Evolutionary conservation across 2,888 invertebrate genomes (phyloP).

Genomic region (Drosophila anomelani): DNA sequence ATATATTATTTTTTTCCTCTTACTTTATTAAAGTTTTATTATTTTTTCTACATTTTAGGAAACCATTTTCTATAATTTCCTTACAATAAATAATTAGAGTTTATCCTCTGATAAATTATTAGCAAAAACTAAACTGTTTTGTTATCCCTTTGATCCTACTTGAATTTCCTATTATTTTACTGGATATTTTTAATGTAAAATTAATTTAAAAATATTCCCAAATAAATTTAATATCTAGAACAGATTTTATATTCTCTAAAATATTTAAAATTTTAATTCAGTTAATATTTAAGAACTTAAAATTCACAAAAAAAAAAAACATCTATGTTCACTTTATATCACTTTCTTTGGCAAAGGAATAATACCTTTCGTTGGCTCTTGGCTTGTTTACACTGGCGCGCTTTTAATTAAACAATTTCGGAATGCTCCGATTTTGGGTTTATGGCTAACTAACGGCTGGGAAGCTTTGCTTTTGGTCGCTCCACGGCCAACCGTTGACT

Average conservation of each 20-base stretch:
- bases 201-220: not conserved
- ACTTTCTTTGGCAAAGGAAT: constrained; percentile 5
- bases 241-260: not conserved
- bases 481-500: constrained; percentile 61
- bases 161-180: not conserved
- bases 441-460: constrained; percentile 16
- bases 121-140: not conserved
- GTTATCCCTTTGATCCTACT: not conserved
- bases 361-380: constrained; percentile 13
- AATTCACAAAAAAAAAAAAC: not conserved
- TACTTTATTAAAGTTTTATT: not conserved
- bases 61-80: not conserved
- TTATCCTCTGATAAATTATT: too few species aligned
- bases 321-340: not conserved
- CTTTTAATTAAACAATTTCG: not conserved
- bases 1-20: not conserved
- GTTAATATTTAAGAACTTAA: not conserved
- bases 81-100: not conserved
- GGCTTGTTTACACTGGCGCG: constrained; percentile 3
- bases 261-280: not conserved
- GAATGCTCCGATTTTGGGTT: not conserved
- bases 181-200: not conserved
- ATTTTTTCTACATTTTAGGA: not conserved
- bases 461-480: constrained; percentile 43
- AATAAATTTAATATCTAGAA: not conserved